Conservation (phyloP, 2,113 vertebrate genomes). For the Phodopus roborovskii region DNA sequence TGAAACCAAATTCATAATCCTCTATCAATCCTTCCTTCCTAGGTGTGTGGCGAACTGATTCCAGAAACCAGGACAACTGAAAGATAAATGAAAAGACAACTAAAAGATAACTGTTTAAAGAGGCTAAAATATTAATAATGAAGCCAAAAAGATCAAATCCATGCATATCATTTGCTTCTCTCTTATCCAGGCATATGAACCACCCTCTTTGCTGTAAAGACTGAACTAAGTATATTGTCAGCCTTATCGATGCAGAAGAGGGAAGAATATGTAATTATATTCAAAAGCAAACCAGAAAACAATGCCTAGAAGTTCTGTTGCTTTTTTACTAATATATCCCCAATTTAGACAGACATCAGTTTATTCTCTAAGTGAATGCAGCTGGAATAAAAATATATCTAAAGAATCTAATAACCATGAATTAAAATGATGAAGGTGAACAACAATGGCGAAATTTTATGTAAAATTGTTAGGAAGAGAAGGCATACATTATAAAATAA, state of each 20-base stretch:
- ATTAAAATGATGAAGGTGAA: neutral
- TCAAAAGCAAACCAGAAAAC: neutral
- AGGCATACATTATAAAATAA: neutral
- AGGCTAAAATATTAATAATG: constrained; percentile 48
- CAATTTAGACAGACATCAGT: neutral
- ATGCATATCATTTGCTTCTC: neutral
- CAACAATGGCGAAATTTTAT: neutral
- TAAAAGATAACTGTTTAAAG: neutral
- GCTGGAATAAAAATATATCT: constrained; percentile 5
- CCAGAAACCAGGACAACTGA: neutral
- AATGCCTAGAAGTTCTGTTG: neutral
- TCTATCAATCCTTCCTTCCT: neutral
- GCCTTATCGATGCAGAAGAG: neutral
- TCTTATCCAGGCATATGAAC: neutral
- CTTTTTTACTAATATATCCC: neutral
- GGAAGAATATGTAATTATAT: neutral
- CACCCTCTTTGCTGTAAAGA: constrained; percentile 5
- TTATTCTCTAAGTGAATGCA: constrained; percentile 11
- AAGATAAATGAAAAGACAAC: neutral
- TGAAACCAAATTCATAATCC: neutral
- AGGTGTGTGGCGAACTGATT: neutral
- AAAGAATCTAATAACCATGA: neutral
- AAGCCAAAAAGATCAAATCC: neutral
- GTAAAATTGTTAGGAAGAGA: constrained; percentile 8
- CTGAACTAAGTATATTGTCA: neutral